Percentiles rank a stretch among this genome's conserved stretches.
phyloP scores from a whole-genome alignment of 2,797 vertebrate species.

The Alauda arvensis region DNA sequence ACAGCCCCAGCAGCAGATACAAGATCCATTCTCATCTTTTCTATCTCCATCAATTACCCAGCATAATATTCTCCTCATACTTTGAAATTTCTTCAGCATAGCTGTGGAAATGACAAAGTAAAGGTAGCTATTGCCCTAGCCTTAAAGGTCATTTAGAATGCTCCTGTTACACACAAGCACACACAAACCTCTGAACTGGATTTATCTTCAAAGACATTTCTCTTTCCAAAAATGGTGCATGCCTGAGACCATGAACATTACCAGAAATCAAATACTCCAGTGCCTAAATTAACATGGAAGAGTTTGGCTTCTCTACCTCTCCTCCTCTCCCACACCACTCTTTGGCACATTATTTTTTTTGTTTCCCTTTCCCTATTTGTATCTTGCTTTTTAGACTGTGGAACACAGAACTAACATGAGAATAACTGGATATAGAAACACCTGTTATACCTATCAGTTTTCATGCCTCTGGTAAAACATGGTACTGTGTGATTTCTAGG shows the following conservation, averaged over 20 bases:
- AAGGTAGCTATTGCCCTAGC: constrained; percentile 71
- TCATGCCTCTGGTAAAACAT: not conserved
- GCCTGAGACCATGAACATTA: not conserved
- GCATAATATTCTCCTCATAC: constrained; percentile 70
- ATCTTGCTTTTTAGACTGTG: not conserved
- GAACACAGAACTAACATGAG: not conserved
- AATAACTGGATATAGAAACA: not conserved
- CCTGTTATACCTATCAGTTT: not conserved
- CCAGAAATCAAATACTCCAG: not conserved
- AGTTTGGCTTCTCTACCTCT: not conserved
- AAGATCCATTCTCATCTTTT: constrained; percentile 72
- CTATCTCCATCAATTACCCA: constrained; percentile 75
- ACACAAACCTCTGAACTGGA: not conserved
- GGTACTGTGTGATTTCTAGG: not conserved
- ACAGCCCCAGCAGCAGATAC: not conserved
- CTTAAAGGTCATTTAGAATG: constrained; percentile 74
- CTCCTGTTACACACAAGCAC: constrained; percentile 67
- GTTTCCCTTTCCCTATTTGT: not conserved
- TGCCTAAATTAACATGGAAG: not conserved
- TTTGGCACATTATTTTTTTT: not conserved
- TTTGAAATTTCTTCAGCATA: not conserved
- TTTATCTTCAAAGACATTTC: not conserved
- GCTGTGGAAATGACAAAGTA: constrained; percentile 62
- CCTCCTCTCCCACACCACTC: no score
- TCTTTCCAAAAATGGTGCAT: constrained; percentile 40